Percentiles rank a stretch among this genome's conserved stretches.
These are phyloP conservation scores for Pseudorhiza aurosa DNA, from an alignment of 30 jellyfish, hydroid and myxozoan species.

Conservation along the genomic window DNA sequence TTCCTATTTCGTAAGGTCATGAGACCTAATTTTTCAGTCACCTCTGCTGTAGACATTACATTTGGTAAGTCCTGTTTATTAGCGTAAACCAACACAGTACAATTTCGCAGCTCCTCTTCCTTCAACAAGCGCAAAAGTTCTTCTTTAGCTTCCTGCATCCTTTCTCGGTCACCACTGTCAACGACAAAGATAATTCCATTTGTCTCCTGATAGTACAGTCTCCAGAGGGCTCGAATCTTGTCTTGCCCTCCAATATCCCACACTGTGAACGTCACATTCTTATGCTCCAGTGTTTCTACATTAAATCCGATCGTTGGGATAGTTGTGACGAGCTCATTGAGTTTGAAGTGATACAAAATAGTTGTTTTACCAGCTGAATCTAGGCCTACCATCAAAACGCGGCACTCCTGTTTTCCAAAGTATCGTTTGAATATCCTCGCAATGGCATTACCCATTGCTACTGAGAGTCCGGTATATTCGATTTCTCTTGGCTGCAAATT, in stretches of 20 bases:
- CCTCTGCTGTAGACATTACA: conserved; percentile 82
- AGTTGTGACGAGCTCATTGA: conserved; percentile 88
- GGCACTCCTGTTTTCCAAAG: conserved; percentile 85
- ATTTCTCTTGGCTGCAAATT: no score
- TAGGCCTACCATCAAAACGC: conserved; percentile 93
- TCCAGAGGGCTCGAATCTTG: conserved; percentile 90
- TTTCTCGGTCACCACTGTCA: conserved; percentile 86
- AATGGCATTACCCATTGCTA: conserved; percentile 72
- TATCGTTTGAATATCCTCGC: conserved; percentile 49
- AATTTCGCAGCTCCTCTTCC: conserved; percentile 80
- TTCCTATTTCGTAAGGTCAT: conserved; percentile 71
- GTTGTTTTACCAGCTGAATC: conserved; percentile 97
- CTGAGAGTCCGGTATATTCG: background rate
- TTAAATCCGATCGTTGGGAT: conserved; percentile 95
- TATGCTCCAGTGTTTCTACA: conserved; percentile 88
- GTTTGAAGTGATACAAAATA: conserved; percentile 82
- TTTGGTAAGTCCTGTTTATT: conserved; percentile 89
- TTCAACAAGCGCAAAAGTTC: conserved; percentile 74
- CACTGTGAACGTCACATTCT: conserved; percentile 78
- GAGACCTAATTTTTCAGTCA: conserved; percentile 85
- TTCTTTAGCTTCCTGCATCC: conserved; percentile 76
- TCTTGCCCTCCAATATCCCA: conserved; percentile 99
- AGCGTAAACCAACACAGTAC: conserved; percentile 77
- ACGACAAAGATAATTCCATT: conserved; percentile 89
- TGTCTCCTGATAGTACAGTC: conserved; percentile 71